Conservation (phyloP, 2,888 invertebrate genomes). For the Caenorhabditis becei region DNA sequence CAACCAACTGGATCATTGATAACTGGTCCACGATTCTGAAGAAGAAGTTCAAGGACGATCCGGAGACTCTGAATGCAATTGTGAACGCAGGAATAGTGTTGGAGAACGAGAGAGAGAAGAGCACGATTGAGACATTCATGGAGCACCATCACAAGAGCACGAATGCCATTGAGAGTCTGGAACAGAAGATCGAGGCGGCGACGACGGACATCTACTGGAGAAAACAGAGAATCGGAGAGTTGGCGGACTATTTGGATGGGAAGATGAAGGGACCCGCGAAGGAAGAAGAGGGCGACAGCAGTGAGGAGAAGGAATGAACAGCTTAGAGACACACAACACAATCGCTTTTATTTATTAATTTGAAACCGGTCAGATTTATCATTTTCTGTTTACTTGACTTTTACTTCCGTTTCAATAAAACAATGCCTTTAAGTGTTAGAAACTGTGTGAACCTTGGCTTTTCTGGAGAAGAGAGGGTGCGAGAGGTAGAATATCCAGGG, state of each 20-base stretch:
- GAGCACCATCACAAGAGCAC: conserved; percentile 60
- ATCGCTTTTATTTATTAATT: conserved; percentile 49
- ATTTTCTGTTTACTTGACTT: not conserved
- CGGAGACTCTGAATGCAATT: conserved; percentile 49
- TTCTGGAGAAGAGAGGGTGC: conserved; percentile 15
- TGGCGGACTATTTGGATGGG: conserved; percentile 59
- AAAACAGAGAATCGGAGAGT: conserved; percentile 33
- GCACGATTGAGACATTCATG: conserved; percentile 56
- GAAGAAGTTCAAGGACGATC: conserved; percentile 53
- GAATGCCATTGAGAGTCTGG: conserved; percentile 39
- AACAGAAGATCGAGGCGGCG: conserved; percentile 57
- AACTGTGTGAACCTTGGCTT: not conserved
- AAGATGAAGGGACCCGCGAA: conserved; percentile 56
- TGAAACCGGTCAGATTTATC: conserved; percentile 41
- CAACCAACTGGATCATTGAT: conserved; percentile 66
- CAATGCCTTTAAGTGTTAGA: not conserved
- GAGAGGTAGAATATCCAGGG: conserved; percentile 25
- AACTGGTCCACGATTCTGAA: conserved; percentile 65
- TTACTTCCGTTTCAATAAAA: conserved; percentile 3
- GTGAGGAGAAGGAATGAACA: conserved; percentile 43
- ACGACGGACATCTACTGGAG: conserved; percentile 62
- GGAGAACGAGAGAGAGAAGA: conserved; percentile 56
- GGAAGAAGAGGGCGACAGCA: conserved; percentile 44
- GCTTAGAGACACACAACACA: not conserved
- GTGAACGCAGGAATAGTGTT: conserved; percentile 46